Conservation (phyloP, 2,888 invertebrate genomes). For the Spicauda simplicius region DNA sequence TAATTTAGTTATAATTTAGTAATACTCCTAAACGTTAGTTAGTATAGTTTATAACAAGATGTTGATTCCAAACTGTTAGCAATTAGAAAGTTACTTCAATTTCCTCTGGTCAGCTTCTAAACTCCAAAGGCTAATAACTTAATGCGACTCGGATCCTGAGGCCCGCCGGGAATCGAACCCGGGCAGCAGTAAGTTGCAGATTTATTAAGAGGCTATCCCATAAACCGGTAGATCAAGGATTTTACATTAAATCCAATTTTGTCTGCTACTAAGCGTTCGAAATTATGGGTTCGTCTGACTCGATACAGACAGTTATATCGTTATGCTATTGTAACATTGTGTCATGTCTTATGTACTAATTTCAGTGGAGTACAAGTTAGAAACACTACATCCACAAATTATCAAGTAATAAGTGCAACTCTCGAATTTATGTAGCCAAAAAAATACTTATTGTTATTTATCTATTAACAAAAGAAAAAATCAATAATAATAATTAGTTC, state of each 20-base stretch:
- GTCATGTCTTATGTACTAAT: too few species aligned
- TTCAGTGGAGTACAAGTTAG: too few species aligned
- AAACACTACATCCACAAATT: too few species aligned
- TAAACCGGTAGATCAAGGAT: conserved; percentile 62
- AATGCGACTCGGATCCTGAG: conserved; percentile 63
- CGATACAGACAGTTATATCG: not conserved
- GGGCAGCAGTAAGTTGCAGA: conserved; percentile 70
- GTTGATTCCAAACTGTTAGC: not conserved
- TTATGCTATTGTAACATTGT: too few species aligned
- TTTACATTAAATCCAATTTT: conserved; percentile 79
- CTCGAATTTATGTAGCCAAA: too few species aligned
- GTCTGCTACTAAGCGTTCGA: conserved; percentile 70
- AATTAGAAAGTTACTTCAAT: conserved; percentile 24
- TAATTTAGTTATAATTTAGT: too few species aligned
- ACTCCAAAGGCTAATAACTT: conserved; percentile 54
- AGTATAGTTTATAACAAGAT: not conserved
- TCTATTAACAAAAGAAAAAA: too few species aligned
- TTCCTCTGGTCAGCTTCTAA: conserved; percentile 67
- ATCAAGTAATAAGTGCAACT: too few species aligned
- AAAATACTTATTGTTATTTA: too few species aligned
- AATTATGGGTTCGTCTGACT: conserved; percentile 58
- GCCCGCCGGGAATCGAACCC: conserved; percentile 77
- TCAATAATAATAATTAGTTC: too few species aligned
- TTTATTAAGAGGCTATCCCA: conserved; percentile 79
- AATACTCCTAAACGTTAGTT: too few species aligned